Base-by-base conservation (phyloP, 2,113 vertebrate genomes). In the Tenebrosternarchus preto region DNA sequence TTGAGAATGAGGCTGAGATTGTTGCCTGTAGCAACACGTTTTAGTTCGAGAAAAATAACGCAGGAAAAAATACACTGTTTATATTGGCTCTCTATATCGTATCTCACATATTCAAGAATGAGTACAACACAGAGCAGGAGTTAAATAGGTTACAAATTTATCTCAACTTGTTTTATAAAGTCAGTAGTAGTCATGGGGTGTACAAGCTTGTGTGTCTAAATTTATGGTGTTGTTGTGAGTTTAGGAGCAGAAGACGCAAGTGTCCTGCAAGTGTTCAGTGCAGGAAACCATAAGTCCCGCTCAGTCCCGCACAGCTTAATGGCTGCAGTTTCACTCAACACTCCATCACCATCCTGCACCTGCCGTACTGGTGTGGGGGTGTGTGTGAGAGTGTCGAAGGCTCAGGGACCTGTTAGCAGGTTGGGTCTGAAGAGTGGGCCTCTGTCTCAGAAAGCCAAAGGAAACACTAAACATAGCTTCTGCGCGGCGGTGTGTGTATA, bases 351-450 rank as follows among this genome's bases (percentile, higher is more conserved):
- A 8, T 11, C 64, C 16, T 7, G 64, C 31, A n/a, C 31, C 20
- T 19, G n/a, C 31, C 39, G 33, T n/a, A 20, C 31, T 22, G 36
- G 33, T 24, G 25, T 73, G 43, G 46, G 73, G 78, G 25, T 9
- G 12, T 55, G 74, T 55, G 20, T 68, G 36, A 39, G 50, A 59
- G 61, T 68, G 70, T 63, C 31, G 66, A 64, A 73, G 60, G 39
- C 59, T 74, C 77, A 82, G 66, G 55, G 73, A 27, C 22, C 60
- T 74, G 68, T 85, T 73, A 80, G 63, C 39, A 72, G 55, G 25
- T 55, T 76, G 12, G 77, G 63, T 67, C 69, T 66, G 76, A 79
- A 68, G 73, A 53, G 33, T 73, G 39, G 25, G 31, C 22, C 57
- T 64, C 43, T 67, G 36, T 60, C 33, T 31, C 31, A 22, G 19